Evolutionary conservation across 2,797 vertebrate species (phyloP).

Genomic region (Prionace glauca): DNA sequence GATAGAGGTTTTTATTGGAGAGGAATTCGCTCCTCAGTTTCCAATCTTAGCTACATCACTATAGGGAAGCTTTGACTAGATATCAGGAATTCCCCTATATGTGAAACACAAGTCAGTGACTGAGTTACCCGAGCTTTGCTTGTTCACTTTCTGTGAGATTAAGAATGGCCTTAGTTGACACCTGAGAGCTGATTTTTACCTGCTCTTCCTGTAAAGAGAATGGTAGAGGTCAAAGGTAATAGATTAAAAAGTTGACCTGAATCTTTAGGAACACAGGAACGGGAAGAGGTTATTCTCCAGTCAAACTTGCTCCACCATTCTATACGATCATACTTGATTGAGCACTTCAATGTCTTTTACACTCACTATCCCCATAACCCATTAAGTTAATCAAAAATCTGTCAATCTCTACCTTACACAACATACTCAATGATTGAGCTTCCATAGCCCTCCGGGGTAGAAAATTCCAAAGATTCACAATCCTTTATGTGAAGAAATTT

Average conservation of each 20-base stretch:
- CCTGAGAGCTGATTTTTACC: background rate
- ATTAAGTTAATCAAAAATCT: too few species aligned
- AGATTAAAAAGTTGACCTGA: background rate
- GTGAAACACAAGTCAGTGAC: background rate
- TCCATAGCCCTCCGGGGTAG: too few species aligned
- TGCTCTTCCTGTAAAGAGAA: background rate
- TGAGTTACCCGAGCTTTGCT: background rate
- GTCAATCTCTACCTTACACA: too few species aligned
- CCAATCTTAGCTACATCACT: background rate
- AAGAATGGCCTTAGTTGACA: background rate
- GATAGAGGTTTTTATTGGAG: background rate
- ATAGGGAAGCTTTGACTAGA: background rate
- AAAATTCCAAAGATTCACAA: too few species aligned
- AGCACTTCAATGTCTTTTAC: too few species aligned
- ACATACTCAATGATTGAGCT: too few species aligned
- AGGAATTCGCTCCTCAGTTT: background rate
- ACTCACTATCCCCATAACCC: too few species aligned
- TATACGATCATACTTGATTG: too few species aligned
- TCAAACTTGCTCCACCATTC: too few species aligned
- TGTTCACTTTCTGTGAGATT: background rate
- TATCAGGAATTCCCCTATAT: background rate
- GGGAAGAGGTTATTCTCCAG: too few species aligned
- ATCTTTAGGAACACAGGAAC: background rate
- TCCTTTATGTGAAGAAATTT: too few species aligned
- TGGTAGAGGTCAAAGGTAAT: background rate